phyloP scores from a whole-genome alignment of 2,888 invertebrate species.

The Himalopsyche kuldschensis region DNA sequence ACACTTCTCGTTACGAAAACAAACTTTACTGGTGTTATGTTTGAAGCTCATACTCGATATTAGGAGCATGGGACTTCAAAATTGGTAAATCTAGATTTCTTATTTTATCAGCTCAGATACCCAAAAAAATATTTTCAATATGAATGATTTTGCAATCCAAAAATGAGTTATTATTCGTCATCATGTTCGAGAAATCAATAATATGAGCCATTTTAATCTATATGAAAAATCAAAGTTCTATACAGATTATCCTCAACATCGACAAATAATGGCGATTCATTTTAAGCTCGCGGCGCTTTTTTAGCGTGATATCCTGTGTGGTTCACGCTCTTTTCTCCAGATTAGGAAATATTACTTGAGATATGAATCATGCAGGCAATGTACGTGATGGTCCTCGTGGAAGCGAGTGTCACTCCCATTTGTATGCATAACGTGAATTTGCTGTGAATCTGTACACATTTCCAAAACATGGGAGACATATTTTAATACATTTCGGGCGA shows the following conservation, averaged over 20 bases:
- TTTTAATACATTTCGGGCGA: background rate
- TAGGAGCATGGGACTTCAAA: too few relatives aligned
- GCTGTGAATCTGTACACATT: background rate
- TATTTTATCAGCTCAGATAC: too few relatives aligned
- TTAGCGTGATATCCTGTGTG: background rate
- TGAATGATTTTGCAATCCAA: too few relatives aligned
- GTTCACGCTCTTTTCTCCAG: background rate
- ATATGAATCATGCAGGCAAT: slow-evolving; percentile 8
- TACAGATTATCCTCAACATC: background rate
- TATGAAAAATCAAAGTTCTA: background rate
- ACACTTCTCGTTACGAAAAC: too few relatives aligned
- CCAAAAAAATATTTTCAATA: too few relatives aligned
- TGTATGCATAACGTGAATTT: slow-evolving; percentile 1
- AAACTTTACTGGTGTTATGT: too few relatives aligned
- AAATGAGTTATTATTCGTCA: too few relatives aligned
- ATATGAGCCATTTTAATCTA: too few relatives aligned
- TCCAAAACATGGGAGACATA: background rate
- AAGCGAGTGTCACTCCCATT: background rate
- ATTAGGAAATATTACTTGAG: slow-evolving; percentile 8
- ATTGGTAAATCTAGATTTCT: too few relatives aligned
- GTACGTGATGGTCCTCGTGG: background rate
- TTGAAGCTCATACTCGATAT: too few relatives aligned
- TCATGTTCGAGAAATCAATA: too few relatives aligned
- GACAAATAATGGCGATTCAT: background rate
- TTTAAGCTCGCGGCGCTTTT: background rate